Evolutionary conservation across 2,797 vertebrate genomes (phyloP), one percentile per base, ranked within the genome.

Genomic region (Denticeps clupeoides): DNA sequence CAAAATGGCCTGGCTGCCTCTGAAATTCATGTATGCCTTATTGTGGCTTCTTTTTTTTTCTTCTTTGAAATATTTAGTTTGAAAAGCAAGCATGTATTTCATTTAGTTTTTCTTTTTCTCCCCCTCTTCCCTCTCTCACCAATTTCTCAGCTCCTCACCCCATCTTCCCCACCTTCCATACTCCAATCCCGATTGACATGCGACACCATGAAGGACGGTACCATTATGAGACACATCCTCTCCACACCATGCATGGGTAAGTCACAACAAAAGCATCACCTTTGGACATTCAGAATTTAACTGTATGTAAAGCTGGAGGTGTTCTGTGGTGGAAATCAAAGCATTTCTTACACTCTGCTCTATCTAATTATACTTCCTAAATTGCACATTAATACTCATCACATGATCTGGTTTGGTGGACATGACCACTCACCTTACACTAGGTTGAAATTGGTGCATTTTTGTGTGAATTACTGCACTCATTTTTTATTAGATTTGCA

Each of bases 181-280:
- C 89, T 2, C 93, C 93, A 40, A 88, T 97, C 50, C 93, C 92
- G 0, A 85, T 97, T 65, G 92, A 97, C 80, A 84, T 94, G 85
- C 82, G 92, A 53, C 93, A 98, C 78, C 93, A 96, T 22, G 94
- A 98, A 72, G 93, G 93, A 63, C 75, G 92, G 53, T 98, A 95
- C 82, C 91, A 90, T 87, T 96, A 93, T 1, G 94, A 98, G 60
- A 86, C 92, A 44, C 90, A 93, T 72, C 81, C 88, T 40, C 82
- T 96, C 63, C 93, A 96, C 64, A 32, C 85, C 35, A 80, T 94
- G 67, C 93, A 91, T 0, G 92, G 94, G 94, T 99, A 86, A 83
- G 93, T 61, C 38, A n/a, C n/a, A 23, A n/a, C n/a, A n/a, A n/a
- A n/a, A n/a, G n/a, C n/a, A n/a, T n/a, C n/a, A n/a, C n/a, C n/a